A percentile compares a stretch with the other conserved stretches of the same genome.
phyloP scores from a whole-genome alignment of 53 echinoderm and acorn worm species.

The Luidia sarsii region DNA sequence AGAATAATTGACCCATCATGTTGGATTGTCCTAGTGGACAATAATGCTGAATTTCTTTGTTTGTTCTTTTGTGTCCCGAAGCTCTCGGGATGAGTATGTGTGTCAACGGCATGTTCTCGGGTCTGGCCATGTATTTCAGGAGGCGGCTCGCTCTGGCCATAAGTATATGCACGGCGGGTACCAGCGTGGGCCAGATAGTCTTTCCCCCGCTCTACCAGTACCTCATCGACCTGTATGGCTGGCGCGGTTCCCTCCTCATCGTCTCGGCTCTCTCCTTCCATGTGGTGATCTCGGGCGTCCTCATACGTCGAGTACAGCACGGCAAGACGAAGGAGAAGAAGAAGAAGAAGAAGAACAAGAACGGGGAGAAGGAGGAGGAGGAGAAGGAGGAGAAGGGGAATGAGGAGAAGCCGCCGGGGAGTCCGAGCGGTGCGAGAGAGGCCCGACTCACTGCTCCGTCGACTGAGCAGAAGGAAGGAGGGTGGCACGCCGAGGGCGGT shows the following conservation, averaged over 20 bases:
- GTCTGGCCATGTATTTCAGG: conserved; percentile 83
- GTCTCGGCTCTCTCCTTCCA: conserved; percentile 4
- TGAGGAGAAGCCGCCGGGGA: no score
- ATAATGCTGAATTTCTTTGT: neutral
- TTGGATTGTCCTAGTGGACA: no score
- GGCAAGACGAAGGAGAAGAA: conserved; percentile 4
- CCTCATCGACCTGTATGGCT: conserved; percentile 33
- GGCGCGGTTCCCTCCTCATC: conserved; percentile 40
- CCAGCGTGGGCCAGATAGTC: conserved; percentile 21
- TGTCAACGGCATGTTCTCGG: neutral
- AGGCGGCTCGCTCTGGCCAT: conserved; percentile 83
- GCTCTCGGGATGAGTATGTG: conserved; percentile 38
- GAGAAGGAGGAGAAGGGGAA: neutral
- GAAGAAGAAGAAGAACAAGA: neutral
- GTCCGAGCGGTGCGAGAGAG: no score
- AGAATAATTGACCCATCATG: no score
- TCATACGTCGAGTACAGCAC: neutral
- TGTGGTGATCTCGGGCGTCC: neutral
- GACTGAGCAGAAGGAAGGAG: neutral
- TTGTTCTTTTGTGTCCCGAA: neutral
- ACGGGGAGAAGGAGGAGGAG: neutral
- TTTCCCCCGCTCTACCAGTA: conserved; percentile 29
- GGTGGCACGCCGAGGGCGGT: neutral
- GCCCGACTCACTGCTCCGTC: no score
- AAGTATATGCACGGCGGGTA: conserved; percentile 74